Base-by-base conservation (phyloP, 1,140 invertebrate genomes). In the Drosophila saltans region DNA sequence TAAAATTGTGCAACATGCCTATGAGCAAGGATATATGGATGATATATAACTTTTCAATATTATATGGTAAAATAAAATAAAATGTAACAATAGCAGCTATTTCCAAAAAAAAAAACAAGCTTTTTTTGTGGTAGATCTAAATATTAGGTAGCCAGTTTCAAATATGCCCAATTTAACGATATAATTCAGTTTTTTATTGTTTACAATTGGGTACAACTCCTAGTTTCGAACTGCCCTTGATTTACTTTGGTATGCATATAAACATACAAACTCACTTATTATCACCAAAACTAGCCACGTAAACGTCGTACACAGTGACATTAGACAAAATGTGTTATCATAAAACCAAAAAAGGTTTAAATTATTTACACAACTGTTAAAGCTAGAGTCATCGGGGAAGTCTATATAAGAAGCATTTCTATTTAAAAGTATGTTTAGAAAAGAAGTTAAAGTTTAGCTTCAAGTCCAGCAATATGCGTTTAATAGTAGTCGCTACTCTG, bases 1-100 rank as follows among this genome's bases (percentile, higher is more conserved):
- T 24, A 76, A 63, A 16, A 61, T 79, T 0, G 8, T 91, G 40
- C 68, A 80, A 7, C 90, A 90, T 55, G 78, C 81, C 33, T 80
- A 69, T 64, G 66, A 91, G 55, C 81, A 91, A 8, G 91, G 91
- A 28, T 92, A 92, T 55, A 82, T 92, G 85, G 85, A 92, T 58
- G 77, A 64, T 56, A 86, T 86, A 67, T 75, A 75, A 58, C 21
- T 21, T 3, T 30, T 9, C 9, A 36, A 7, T 6, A 10, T 11
- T 21, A 26, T 21, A 10, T 26, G 1, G 8, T 40, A 28, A 16
- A 64, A 52, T 30, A 52, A 10, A 55, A 63, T 28, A 11, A 55
- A 52, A 30, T 41, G n/a, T 26, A 11, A 45, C 60, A 45, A 52
- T 28, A 64, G 39, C 2, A 48, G 16, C n/a, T 6, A 52, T 10